These are phyloP conservation scores for Bombus vancouverensis DNA, from an alignment of 1,140 invertebrate species.

Conservation along the genomic window DNA sequence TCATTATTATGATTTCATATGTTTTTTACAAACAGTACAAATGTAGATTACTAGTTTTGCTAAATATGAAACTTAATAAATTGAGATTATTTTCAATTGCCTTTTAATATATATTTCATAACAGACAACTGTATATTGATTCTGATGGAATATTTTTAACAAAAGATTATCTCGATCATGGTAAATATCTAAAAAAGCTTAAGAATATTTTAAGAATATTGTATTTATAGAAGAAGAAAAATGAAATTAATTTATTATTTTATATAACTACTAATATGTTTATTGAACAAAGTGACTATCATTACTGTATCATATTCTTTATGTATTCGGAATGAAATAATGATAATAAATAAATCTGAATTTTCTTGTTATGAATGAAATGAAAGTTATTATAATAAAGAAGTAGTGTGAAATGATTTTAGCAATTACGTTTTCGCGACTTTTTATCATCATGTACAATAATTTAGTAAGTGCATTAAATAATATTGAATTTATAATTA, in stretches of 20 bases:
- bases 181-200: not conserved
- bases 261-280: not conserved
- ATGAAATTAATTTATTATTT: not conserved
- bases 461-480: conserved; percentile 51
- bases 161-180: not conserved
- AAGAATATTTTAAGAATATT: not conserved
- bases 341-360: not conserved
- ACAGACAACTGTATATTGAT: not conserved
- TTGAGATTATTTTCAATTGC: not conserved
- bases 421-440: conserved; percentile 9
- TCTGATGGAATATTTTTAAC: not conserved
- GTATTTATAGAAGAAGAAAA: not conserved
- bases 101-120: not conserved
- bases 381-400: not conserved
- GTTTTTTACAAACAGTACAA: conserved; percentile 4
- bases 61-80: not conserved
- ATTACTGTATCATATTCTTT: not conserved
- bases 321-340: not conserved
- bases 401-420: not conserved
- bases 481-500: conserved; percentile 27
- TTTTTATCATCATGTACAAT: conserved; percentile 66
- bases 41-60: not conserved
- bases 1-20: not conserved
- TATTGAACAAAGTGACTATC: not conserved
- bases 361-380: not conserved